These are phyloP conservation scores for Melanotaenia trifasciata DNA, from an alignment of 2,797 vertebrate genomes.

Conservation along the genomic window DNA sequence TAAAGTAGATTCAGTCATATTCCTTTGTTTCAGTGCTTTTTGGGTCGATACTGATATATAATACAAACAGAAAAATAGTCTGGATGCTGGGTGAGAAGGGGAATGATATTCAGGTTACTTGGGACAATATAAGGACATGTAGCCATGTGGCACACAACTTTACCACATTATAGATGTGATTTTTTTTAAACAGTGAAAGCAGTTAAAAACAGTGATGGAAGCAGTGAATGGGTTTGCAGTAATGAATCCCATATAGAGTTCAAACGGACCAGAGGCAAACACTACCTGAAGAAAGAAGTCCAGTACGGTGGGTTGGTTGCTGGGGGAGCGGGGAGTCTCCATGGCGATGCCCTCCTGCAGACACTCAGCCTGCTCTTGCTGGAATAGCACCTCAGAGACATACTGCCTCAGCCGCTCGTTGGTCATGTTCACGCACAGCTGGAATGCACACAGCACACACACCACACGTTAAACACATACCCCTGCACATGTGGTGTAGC, in stretches of 20 bases:
- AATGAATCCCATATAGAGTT: neutral
- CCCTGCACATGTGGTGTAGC: conserved; percentile 17
- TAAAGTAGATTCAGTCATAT: conserved; percentile 14
- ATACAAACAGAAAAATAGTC: neutral
- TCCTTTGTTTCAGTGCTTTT: conserved; percentile 20
- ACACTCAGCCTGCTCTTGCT: conserved; percentile 93
- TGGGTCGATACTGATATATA: conserved; percentile 5
- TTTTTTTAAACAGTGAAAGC: no score
- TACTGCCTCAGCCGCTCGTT: conserved; percentile 93
- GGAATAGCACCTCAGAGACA: conserved; percentile 92
- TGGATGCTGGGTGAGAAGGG: neutral
- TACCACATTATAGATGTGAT: neutral
- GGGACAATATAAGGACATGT: neutral
- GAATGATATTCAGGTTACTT: neutral
- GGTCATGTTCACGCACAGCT: conserved; percentile 98
- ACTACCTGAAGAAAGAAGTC: conserved; percentile 97
- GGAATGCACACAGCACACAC: conserved; percentile 61
- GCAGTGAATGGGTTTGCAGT: neutral
- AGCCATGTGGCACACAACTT: neutral
- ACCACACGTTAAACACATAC: conserved; percentile 40
- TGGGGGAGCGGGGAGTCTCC: conserved; percentile 88
- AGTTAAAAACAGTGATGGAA: neutral
- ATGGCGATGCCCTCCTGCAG: conserved; percentile 93
- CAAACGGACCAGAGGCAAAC: conserved; percentile 63
- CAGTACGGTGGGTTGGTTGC: conserved; percentile 87